Evolutionary conservation across 1,140 invertebrate species (phyloP), one percentile per base, ranked within the genome.

Genomic region (Cheumatopsyche charites): DNA sequence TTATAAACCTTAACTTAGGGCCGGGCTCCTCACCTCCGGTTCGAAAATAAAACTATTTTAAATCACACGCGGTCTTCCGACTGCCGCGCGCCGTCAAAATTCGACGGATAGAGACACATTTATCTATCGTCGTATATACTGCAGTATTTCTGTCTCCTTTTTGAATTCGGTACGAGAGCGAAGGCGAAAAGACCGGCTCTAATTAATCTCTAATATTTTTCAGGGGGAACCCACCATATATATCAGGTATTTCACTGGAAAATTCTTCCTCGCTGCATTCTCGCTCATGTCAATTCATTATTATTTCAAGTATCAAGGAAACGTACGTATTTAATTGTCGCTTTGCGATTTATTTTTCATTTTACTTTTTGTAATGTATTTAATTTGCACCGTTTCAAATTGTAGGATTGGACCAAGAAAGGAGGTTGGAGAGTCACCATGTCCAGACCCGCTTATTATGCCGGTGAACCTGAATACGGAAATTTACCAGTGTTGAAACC

Each of bases 271-370:
- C 26, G 77, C 81, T 13, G 70, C 86, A 13, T 68, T 83, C 42
- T 79, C 77, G n/a, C 71, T 86, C 13, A 88, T 90, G 76, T 77
- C 76, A 55, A 73, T 74, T 6, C 86, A 85, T 67, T 94, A 94
- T 79, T 92, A 93, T 75, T 88, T 92, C 55, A 94, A 93, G 83
- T 94, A 94, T 77, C 89, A 92, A 81, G 83, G 80, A 71, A 89
- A 90, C 81, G 90, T 92, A 84, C 21, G 17, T 26, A 3, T 26
- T 29, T 69, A 12, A 25, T 52, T 71, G 6, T n/a, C 0, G 61
- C 67, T 47, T 67, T 70, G 21, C 62, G 17, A 23, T 23, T 67
- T 63, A 29, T 26, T 42, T 13, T 21, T 43, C 29, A 1, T 11
- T 17, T 65, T 62, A 70, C n/a, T 62, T 58, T 23, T 19, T 58